phyloP scores from a whole-genome alignment of 2,888 invertebrate species.

The Hemithea aestivaria region DNA sequence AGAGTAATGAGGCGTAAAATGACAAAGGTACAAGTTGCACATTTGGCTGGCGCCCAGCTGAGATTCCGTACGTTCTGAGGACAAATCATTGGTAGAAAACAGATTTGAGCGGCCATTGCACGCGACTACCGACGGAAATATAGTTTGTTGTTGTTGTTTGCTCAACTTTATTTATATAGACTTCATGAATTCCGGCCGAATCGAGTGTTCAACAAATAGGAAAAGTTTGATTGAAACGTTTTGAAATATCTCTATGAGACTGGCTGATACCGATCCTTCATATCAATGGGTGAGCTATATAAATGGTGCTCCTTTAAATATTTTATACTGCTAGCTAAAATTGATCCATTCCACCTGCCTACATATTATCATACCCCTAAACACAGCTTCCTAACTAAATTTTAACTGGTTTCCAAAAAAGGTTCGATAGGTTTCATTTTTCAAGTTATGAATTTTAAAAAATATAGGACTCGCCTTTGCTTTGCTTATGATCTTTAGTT shows the following conservation, averaged over 20 bases:
- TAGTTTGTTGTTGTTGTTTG: conserved; percentile 58
- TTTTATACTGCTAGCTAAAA: no score
- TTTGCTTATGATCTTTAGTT: no score
- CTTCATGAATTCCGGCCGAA: conserved; percentile 34
- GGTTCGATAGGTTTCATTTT: no score
- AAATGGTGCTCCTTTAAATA: no score
- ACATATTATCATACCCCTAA: no score
- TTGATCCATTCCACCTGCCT: no score
- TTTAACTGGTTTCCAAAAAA: no score
- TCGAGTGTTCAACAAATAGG: conserved; percentile 31
- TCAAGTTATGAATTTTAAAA: no score
- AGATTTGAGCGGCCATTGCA: conserved; percentile 69
- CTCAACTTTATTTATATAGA: conserved; percentile 36
- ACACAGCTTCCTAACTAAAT: no score
- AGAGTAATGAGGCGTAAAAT: conserved; percentile 13
- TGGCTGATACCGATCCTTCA: conserved; percentile 9
- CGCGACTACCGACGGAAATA: conserved; percentile 47
- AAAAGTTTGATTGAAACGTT: conserved; percentile 22
- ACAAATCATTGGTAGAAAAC: conserved; percentile 76
- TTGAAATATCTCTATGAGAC: conserved; percentile 12
- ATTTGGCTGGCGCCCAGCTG: conserved; percentile 71
- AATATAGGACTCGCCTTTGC: no score
- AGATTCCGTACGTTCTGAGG: conserved; percentile 69
- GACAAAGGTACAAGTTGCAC: conserved; percentile 50
- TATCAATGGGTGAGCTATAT: conserved; percentile 1